These are phyloP conservation scores for Meteorus colon DNA, from an alignment of 2,888 invertebrate species.

Conservation along the genomic window DNA sequence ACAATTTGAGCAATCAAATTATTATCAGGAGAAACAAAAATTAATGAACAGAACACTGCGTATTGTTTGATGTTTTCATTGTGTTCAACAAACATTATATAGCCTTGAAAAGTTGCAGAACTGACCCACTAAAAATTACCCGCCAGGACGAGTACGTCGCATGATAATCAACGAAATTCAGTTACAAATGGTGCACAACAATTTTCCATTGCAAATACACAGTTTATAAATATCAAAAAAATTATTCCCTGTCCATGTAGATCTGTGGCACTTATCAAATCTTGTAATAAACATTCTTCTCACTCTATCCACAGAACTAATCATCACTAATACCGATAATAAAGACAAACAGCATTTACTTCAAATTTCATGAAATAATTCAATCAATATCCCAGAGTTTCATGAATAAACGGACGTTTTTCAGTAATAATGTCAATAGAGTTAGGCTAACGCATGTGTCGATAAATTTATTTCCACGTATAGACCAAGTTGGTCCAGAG, in stretches of 20 bases:
- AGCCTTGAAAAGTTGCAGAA: conserved; percentile 23
- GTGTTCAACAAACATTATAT: not conserved
- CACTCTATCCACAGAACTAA: not conserved
- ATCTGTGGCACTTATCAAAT: not conserved
- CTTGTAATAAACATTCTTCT: not conserved
- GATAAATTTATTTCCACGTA: conserved; percentile 38
- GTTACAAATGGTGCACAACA: not conserved
- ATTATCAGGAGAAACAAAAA: not conserved
- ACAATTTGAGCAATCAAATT: not conserved
- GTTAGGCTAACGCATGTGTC: conserved; percentile 14
- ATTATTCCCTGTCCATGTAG: not conserved
- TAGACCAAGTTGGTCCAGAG: conserved; percentile 55
- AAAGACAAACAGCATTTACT: not conserved
- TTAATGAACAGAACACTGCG: not conserved
- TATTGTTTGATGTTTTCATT: not conserved
- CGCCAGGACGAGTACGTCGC: not conserved
- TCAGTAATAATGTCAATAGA: not conserved
- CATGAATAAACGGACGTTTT: not conserved
- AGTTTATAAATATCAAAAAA: not conserved
- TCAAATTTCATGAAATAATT: not conserved
- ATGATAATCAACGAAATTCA: conserved; percentile 1
- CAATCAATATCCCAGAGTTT: not conserved
- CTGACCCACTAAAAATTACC: conserved; percentile 11
- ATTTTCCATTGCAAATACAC: not conserved
- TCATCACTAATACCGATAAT: not conserved